phyloP scores from a whole-genome alignment of 2,113 vertebrate species.

The Astur gentilis region DNA sequence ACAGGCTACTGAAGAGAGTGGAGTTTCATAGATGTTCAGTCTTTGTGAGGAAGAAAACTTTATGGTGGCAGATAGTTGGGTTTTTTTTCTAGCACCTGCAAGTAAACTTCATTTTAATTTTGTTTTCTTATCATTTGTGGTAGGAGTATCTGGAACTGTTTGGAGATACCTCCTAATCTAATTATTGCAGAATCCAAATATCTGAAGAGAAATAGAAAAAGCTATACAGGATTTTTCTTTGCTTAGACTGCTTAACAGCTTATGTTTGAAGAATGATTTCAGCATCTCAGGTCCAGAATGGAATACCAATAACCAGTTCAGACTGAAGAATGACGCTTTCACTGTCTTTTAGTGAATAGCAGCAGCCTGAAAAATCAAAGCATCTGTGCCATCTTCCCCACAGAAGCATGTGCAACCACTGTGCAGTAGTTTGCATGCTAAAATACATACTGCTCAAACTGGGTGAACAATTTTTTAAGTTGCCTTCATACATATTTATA shows the following conservation, averaged over 20 bases:
- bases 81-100: neutral
- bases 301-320: neutral
- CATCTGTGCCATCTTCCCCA: neutral
- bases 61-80: neutral
- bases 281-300: neutral
- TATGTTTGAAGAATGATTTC: neutral
- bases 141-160: neutral
- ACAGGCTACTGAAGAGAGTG: neutral
- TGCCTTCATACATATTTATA: slow-evolving; percentile 36
- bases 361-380: slow-evolving; percentile 9
- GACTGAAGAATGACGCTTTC: neutral
- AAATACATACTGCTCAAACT: neutral
- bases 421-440: neutral
- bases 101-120: neutral
- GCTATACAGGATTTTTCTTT: neutral
- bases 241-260: neutral
- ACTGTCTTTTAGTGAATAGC: neutral
- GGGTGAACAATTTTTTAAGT: neutral
- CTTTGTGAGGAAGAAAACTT: neutral
- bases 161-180: neutral
- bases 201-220: neutral
- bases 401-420: neutral
- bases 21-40: neutral
- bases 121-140: neutral
- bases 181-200: neutral